Base-by-base conservation (phyloP, 2,888 invertebrate species). In the Lasioglossum villosulum region DNA sequence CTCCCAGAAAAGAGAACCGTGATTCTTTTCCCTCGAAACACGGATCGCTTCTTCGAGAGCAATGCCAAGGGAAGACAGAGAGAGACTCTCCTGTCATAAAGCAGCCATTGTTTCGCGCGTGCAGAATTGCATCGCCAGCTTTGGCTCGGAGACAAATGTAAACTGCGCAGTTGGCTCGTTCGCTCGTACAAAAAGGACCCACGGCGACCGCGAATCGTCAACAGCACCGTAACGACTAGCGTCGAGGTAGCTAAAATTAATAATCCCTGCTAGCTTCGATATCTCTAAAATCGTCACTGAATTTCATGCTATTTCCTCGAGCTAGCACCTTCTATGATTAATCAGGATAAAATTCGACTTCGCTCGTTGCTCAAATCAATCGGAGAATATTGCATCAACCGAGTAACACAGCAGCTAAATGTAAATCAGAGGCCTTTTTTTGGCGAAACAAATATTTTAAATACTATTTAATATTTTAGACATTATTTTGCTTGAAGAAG, bases 81-180 rank as follows among this genome's bases (percentile, higher is more conserved):
- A 59, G 59, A 30, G 16, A 59, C 0, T 48, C 30, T 14, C 56
- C 30, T 14, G 34, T 52, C 52, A 71, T 71, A 45, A 78, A 84
- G 52, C 45, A 34, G 16, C 6, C 66, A 66, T 84, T 75, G 78
- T 78, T 39, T 75, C 4, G 19, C 63, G 10, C 16, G 23, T 23
- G 42, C 37, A 45, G 66, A 75, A 52, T 56, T 30, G 27, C 34
- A 34, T 37, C 14, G 12, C n/a, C 30, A 45, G 71, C 23, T 77
- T 80, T 86, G 86, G 86, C 84, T 82, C 37, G 12, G 5, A 56
- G 78, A 84, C 89, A 83, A 82, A 27, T 37, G 39, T 19, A 37
- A 59, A n/a, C 19, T 82, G 66, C 86, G 84, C 68, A 90, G 59
- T 88, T 90, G 83, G 88, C 88, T 83, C 45, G 48, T 2, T 19